Evolutionary conservation across 2,797 vertebrate species (phyloP), one percentile per base, ranked within the genome.

Genomic region (Astyanax mexicanus): DNA sequence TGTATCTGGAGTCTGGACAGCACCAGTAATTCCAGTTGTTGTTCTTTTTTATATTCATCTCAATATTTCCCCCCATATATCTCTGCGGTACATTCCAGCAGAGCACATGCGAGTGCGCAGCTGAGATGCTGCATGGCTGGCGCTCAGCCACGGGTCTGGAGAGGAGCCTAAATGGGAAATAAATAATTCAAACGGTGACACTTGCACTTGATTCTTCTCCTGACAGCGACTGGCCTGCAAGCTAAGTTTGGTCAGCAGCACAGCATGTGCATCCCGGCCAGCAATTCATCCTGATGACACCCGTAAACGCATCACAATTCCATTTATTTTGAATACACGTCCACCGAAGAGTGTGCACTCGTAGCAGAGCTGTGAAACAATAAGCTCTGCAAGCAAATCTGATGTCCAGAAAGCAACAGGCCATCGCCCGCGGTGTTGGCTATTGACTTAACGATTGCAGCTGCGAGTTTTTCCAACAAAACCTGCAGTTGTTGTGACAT

Each of bases 181-280:
- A 61, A 61, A 61, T 61, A 61, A 61, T 61, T 61, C 58, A 61
- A 21, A 21, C 38, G 35, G 35, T 61, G 58, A 61, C 58, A 37
- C 54, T 38, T 38, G 32, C 58, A 21, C 64, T 67, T 67, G 64
- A 47, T n/a, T 67, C 37, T 67, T 51, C 21, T 40, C 58, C 61
- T 38, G 58, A 61, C 37, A 21, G n/a, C 58, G 19, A 61, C 9
- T 4, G 37, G 58, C 58, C 58, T 61, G 58, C 19, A 13, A 61
- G 58, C 17, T 38, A 21, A 19, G 8, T 61, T 21, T 9, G 29
- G 29, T 29, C n/a, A 58, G 55, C 29, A 9, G 29, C 8, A 29
- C 5, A 3, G 55, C 15, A 2, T 37, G 17, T 1, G 6, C 21
- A 60, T 5, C 35, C 13, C 1, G 3, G 49, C 21, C 19, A 23